Conservation (phyloP, 2,113 vertebrate species). For the Campylomormyrus numenius region DNA sequence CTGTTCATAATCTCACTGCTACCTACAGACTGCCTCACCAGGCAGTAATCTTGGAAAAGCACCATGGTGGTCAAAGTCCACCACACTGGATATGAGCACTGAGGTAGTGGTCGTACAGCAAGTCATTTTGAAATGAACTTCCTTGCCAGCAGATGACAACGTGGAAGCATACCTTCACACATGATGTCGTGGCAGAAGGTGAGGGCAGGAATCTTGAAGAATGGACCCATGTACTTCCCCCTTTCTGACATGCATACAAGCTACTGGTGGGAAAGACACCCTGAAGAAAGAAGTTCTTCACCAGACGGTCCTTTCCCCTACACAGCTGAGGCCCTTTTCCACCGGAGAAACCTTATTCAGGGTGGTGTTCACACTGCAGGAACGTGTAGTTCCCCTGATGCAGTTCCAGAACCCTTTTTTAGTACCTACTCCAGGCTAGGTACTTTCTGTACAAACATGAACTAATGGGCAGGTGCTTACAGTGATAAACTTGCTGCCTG, state of each 20-base stretch:
- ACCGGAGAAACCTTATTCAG: background rate
- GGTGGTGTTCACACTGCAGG: background rate
- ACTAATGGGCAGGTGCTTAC: background rate
- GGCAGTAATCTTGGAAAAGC: background rate
- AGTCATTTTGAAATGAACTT: background rate
- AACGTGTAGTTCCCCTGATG: background rate
- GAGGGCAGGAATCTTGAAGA: background rate
- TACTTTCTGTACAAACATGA: background rate
- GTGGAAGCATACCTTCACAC: background rate
- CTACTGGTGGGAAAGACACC: background rate
- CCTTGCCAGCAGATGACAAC: background rate
- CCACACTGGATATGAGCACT: background rate
- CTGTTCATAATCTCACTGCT: background rate
- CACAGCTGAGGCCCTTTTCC: background rate
- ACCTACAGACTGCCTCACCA: background rate
- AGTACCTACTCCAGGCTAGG: background rate
- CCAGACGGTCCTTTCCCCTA: background rate
- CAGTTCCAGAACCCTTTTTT: background rate
- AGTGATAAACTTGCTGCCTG: background rate
- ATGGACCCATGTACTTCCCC: background rate
- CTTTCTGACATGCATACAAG: background rate
- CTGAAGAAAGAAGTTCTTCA: background rate
- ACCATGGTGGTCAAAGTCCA: background rate
- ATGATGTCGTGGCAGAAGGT: background rate
- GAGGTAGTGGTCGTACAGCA: background rate